These are phyloP conservation scores for Pleuronectes platessa DNA, from an alignment of 2,113 vertebrate species.

Conservation along the genomic window DNA sequence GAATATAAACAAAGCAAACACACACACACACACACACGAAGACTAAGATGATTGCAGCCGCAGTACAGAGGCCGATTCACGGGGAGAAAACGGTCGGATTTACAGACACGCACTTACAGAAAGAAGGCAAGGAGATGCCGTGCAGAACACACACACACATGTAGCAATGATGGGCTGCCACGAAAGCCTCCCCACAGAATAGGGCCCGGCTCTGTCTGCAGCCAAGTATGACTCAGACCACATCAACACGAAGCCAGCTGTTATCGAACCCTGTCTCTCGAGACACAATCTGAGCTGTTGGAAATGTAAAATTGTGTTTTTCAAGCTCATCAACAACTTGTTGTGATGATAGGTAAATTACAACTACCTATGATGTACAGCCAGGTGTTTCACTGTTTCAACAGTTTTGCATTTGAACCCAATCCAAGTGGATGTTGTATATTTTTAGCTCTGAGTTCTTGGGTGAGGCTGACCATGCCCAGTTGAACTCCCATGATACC, in stretches of 20 bases:
- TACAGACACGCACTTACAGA: not conserved
- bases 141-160: not conserved
- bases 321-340: too few species aligned
- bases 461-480: slow-evolving; percentile 11
- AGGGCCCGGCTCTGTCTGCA: slow-evolving; percentile 37
- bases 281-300: slow-evolving; percentile 2
- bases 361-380: not conserved
- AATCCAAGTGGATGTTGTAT: not conserved
- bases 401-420: not conserved
- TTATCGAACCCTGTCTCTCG: slow-evolving; percentile 3
- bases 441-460: not conserved
- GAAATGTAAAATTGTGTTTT: not conserved
- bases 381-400: not conserved
- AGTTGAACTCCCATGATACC: slow-evolving; percentile 3
- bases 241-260: slow-evolving; percentile 7
- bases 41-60: slow-evolving; percentile 2
- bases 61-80: slow-evolving; percentile 49
- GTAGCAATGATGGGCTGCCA: slow-evolving; percentile 10
- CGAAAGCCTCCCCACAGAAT: slow-evolving; percentile 21
- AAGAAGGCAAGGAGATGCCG: not conserved
- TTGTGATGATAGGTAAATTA: slow-evolving; percentile 1
- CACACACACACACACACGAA: not conserved
- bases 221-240: slow-evolving; percentile 7
- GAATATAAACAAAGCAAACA: slow-evolving; percentile 35
- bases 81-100: not conserved